Percentiles rank a stretch among this genome's conserved stretches.
Evolutionary conservation across 2,888 invertebrate genomes (phyloP).

Genomic region (Plagodis dolabraria): DNA sequence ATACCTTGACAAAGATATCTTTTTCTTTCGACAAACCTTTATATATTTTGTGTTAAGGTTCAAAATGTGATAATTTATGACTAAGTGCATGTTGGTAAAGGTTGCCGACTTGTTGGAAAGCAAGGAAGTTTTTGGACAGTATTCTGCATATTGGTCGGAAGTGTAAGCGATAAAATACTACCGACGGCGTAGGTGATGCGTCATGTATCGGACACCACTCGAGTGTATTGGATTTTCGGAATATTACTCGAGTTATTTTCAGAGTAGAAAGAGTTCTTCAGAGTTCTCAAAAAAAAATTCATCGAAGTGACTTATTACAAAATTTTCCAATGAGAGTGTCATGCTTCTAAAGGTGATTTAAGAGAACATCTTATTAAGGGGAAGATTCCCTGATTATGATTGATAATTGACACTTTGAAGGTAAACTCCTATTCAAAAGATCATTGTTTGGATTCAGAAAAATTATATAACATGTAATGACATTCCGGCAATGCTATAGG

Average conservation of each 20-base stretch:
- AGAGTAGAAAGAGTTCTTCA: too few relatives aligned
- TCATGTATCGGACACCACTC: slow-evolving; percentile 47
- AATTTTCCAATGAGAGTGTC: too few relatives aligned
- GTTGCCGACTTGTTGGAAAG: slow-evolving; percentile 43
- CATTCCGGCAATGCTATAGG: too few relatives aligned
- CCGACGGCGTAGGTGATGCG: slow-evolving; percentile 49
- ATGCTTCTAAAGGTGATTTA: too few relatives aligned
- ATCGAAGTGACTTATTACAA: too few relatives aligned
- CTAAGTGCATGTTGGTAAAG: slow-evolving; percentile 17
- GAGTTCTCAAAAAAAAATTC: too few relatives aligned
- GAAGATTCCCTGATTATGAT: too few relatives aligned
- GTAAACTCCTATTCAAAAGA: too few relatives aligned
- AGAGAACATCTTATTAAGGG: too few relatives aligned
- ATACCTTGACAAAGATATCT: slow-evolving; percentile 40
- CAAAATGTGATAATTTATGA: slow-evolving; percentile 14
- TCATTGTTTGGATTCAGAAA: too few relatives aligned
- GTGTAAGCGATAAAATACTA: slow-evolving; percentile 50
- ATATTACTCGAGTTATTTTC: slow-evolving; percentile 12
- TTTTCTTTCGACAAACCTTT: slow-evolving; percentile 7
- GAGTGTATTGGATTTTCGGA: slow-evolving; percentile 29
- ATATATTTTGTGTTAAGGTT: slow-evolving; percentile 26
- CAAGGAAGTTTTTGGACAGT: slow-evolving; percentile 51
- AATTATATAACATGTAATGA: too few relatives aligned
- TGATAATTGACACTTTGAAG: too few relatives aligned
- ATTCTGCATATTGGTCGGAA: slow-evolving; percentile 55